Conservation (phyloP, 2,113 vertebrate species). For the Nothoprocta perdicaria region DNA sequence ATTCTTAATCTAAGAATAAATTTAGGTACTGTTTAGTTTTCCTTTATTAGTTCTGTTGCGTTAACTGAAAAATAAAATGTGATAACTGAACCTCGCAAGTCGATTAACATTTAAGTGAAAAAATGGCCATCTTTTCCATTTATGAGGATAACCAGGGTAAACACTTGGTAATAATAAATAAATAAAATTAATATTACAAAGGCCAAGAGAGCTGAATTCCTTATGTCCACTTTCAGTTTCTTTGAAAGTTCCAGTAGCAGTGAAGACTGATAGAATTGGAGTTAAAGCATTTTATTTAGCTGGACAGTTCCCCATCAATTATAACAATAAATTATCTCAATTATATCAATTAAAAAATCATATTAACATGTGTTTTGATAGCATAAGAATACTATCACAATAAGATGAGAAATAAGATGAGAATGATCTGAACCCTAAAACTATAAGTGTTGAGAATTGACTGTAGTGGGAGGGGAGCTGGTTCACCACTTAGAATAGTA, state of each 20-base stretch:
- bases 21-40: background rate
- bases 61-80: background rate
- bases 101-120: background rate
- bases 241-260: background rate
- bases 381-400: no score
- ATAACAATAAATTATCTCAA: no score
- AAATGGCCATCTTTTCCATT: background rate
- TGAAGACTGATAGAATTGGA: background rate
- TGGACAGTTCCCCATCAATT: background rate
- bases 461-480: background rate
- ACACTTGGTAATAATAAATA: background rate
- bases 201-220: background rate
- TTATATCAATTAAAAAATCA: no score
- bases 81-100: background rate
- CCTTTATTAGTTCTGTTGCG: background rate
- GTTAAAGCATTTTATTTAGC: background rate
- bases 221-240: background rate
- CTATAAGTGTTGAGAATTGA: background rate
- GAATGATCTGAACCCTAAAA: background rate
- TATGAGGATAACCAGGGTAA: background rate
- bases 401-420: background rate
- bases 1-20: background rate
- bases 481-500: background rate
- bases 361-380: background rate
- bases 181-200: background rate